Evolutionary conservation across 2,113 vertebrate genomes (phyloP).

Genomic region (Neolamprologus variostigma): DNA sequence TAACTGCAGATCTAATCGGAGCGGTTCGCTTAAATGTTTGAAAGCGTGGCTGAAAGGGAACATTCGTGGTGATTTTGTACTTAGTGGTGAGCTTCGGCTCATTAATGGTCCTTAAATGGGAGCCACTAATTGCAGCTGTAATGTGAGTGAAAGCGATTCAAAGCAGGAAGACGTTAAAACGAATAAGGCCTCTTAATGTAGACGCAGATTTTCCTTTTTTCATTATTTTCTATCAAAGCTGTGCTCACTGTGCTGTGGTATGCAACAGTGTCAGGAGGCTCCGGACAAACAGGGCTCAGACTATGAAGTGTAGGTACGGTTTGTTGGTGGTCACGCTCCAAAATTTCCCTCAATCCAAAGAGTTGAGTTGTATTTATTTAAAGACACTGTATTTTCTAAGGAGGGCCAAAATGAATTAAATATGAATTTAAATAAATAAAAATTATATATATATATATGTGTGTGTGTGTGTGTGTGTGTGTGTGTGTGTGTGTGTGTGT

Average conservation of each 20-base stretch:
- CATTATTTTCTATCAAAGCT: background rate
- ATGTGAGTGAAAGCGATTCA: background rate
- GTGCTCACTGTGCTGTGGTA: background rate
- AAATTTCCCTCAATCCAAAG: background rate
- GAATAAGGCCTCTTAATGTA: background rate
- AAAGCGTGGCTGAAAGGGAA: background rate
- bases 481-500: no score
- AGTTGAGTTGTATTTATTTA: background rate
- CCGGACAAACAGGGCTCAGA: accelerated
- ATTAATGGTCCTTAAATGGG: background rate
- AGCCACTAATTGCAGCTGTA: background rate
- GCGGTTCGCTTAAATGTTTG: background rate
- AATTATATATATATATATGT: no score
- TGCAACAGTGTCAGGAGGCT: background rate
- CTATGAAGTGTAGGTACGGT: background rate
- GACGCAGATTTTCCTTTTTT: background rate
- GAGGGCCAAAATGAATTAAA: background rate
- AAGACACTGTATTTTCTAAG: background rate
- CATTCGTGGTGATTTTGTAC: background rate
- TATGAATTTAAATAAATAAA: background rate
- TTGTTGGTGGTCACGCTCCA: background rate
- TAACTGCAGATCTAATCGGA: background rate
- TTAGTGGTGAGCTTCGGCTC: background rate
- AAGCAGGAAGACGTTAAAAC: background rate
- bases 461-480: no score